Conservation (phyloP, 2,888 invertebrate genomes). For the Pycnomerus fuliginosus region DNA sequence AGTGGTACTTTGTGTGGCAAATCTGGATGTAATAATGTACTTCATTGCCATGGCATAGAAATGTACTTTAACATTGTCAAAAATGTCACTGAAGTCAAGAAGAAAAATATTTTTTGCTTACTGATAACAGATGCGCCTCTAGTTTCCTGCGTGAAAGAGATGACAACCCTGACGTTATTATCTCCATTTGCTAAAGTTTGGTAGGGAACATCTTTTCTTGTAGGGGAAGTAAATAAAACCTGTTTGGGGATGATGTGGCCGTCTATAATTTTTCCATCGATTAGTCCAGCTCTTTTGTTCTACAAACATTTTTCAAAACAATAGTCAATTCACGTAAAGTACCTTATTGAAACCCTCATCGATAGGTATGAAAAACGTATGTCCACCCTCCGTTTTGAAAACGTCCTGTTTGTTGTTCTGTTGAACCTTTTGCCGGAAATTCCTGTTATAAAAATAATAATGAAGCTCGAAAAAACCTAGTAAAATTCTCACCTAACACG, state of each 20-base stretch:
- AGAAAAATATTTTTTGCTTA: too few relatives aligned
- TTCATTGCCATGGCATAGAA: too few relatives aligned
- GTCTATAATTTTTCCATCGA: slow-evolving; percentile 83
- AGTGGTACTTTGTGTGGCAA: too few relatives aligned
- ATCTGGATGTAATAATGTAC: too few relatives aligned
- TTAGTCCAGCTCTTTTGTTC: slow-evolving; percentile 58
- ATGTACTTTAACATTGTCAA: too few relatives aligned
- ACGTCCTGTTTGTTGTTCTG: slow-evolving; percentile 71
- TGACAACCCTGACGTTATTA: slow-evolving; percentile 80
- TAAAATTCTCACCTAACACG: slow-evolving; percentile 63
- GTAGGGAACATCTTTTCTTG: slow-evolving; percentile 70
- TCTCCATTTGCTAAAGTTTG: slow-evolving; percentile 81
- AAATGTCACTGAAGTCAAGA: too few relatives aligned
- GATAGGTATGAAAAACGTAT: slow-evolving; percentile 88
- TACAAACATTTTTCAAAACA: too few relatives aligned
- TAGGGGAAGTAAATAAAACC: slow-evolving; percentile 84
- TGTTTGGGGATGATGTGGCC: slow-evolving; percentile 87
- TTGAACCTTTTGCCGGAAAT: slow-evolving; percentile 73
- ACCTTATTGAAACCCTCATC: slow-evolving; percentile 90
- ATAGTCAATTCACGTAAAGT: too few relatives aligned
- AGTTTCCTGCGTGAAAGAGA: slow-evolving; percentile 73
- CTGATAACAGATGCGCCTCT: slow-evolving; percentile 66
- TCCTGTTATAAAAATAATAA: slow-evolving; percentile 53
- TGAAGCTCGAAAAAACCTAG: not conserved
- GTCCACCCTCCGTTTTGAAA: slow-evolving; percentile 74